Base-by-base conservation (phyloP, 2,888 invertebrate species). In the Peribatodes rhomboidaria region DNA sequence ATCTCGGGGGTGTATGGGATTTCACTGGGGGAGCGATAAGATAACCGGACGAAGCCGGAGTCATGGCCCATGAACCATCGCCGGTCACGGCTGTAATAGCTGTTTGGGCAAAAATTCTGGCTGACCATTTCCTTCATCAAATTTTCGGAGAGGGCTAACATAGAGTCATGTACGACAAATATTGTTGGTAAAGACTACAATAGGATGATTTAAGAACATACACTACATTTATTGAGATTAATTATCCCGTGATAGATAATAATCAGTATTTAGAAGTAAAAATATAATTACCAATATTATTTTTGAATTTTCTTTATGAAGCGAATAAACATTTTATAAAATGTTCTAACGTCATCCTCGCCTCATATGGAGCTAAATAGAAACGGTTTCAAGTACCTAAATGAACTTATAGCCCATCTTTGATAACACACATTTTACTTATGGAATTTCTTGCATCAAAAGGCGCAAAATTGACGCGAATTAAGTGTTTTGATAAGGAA, bases 21-120 rank as follows among this genome's bases (percentile, higher is more conserved):
- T 56, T 47, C 41, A 61, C 20, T 44, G 83, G 83, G 83, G 84
- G 87, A 84, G 84, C 83, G 86, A 68, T 71, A 71, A 92, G 92
- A 91, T 89, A 91, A 89, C 86, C 83, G 79, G 79, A 72, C 70
- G 62, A 59, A 73, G 46, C 87, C 86, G 89, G 90, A 88, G 87
- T 87, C 83, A 91, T 88, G 93, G 83, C 47, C 80, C 69, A 69
- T 73, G 67, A 69, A 69, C 73, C 60, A 57, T 41, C 47, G 41
- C 57, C 47, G 55, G 49, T 62, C 53, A 70, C 68, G 61, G 62
- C 14, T 22, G 46, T 13, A 46, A 46, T 22, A 13, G 22, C 22
- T 62, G 61, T 69, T 63, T 55, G 46, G 53, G 67, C 16, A 14
- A 66, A 62, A 60, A 55, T 42, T 55, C 20, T 44, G 54, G 27